Base-by-base conservation (phyloP, 2,113 vertebrate species). In the Lethenteron reissneri region DNA sequence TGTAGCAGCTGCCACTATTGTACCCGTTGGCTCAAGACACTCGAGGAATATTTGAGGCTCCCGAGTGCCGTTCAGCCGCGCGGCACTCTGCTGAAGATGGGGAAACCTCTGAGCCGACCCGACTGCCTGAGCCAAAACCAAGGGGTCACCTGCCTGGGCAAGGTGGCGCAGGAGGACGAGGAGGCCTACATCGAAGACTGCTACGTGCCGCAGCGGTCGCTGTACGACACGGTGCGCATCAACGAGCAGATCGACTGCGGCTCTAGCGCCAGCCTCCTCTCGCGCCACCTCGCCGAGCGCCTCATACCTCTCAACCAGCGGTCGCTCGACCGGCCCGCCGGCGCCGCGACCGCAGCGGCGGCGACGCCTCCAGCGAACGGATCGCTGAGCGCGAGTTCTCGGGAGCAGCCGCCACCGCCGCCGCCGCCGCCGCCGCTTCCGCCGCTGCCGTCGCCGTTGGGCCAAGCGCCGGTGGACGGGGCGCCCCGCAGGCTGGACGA, bases 221-320 rank as follows among this genome's bases (percentile, higher is more conserved):
- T 99, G 58, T 99, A 99, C 14, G 95, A 99, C 76, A 99, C 95
- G 0, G 96, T 99, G 95, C 85, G 95, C 60, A 99, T 99, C 75
- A 99, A 99, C 57, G 95, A 99, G 77, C 92, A 97, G 77, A 99
- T 99, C 73, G 95, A 99, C 78, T 91, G 95, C 77, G 92, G 95
- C 56, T 81, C 87, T 58, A 97, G 95, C 80, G 82, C 90, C 71
- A 87, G 83, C 78, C 94, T 89, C 77, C 86, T 89, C 10, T 94
- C 90, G 41, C 88, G 95, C 79, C 89, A 86, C 76, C 94, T 87
- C 56, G 78, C 94, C 0, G 88, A 91, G 70, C 72, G 70, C 13
- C 69, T 58, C 8, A 68, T 70, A 17, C 57, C 70, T 12, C 56
- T 58, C 21, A 70, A 7, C 11, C 82, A 81, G 9, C 86, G 88